Evolutionary conservation across 2,797 vertebrate genomes (phyloP), one percentile per base, ranked within the genome.

Genomic region (Microctenopoma lineatum): DNA sequence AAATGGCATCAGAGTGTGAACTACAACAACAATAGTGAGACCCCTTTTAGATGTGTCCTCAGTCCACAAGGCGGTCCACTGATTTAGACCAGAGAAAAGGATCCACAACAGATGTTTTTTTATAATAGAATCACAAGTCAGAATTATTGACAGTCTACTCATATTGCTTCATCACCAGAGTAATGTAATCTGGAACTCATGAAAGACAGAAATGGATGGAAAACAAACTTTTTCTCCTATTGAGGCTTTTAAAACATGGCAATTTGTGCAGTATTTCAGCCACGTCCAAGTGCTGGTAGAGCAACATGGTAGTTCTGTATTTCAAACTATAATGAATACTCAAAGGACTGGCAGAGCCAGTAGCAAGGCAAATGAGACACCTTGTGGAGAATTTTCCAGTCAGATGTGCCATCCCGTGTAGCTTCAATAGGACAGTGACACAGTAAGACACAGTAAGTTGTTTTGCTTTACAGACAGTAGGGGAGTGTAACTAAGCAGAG

Each of bases 291-390:
- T 66, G 57, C 58, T 61, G 46, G 61, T 63, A 68, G 52, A 59
- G 46, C 26, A 58, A 60, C 2, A 10, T 60, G 16, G 27, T 70
- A 29, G 27, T 66, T 81, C 36, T 75, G 63, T 46, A 62, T 83
- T 80, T 74, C 63, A 66, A 29, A 81, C 54, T 55, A 44, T 75
- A 85, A 85, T 87, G 75, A 88, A 85, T 75, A 75, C 82, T 84
- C 79, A 70, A 72, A 81, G 81, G 77, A 73, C 59, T 46, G 59
- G 72, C 73, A 75, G 53, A 66, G 59, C 60, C 70, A 54, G 68
- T 15, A 61, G 73, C 55, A 53, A 80, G 25, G 68, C 77, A 87
- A 84, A 89, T 79, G 75, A 87, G 73, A 78, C 62, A 73, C 59
- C 79, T 84, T 71, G 66, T 68, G 70, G 77, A 76, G 75, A 71